phyloP scores from a whole-genome alignment of 2,888 invertebrate genomes.

The Dynastes grantii region DNA sequence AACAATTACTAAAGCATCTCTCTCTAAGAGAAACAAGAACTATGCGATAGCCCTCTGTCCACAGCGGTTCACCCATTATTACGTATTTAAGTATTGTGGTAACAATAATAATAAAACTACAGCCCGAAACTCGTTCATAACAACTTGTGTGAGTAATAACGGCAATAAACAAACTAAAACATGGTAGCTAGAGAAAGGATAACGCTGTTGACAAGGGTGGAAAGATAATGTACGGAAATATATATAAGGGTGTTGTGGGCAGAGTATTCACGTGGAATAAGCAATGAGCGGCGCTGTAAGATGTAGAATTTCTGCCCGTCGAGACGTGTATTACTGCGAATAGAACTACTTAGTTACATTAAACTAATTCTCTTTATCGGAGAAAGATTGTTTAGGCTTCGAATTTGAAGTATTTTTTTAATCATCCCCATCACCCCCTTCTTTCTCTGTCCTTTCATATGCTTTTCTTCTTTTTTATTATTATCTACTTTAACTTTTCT shows the following conservation, averaged over 20 bases:
- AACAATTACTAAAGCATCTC: too few relatives aligned
- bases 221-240: constrained; percentile 33
- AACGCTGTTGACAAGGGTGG: constrained; percentile 22
- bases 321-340: background rate
- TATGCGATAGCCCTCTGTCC: too few relatives aligned
- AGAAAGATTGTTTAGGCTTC: too few relatives aligned
- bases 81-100: too few relatives aligned
- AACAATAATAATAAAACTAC: constrained; percentile 25
- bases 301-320: constrained; percentile 8
- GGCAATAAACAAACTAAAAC: constrained; percentile 25
- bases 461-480: too few relatives aligned
- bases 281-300: constrained; percentile 4
- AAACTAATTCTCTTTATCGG: too few relatives aligned
- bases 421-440: too few relatives aligned
- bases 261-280: constrained; percentile 27
- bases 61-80: too few relatives aligned
- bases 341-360: background rate
- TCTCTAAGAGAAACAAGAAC: too few relatives aligned
- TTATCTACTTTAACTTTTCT: too few relatives aligned
- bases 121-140: constrained; percentile 13
- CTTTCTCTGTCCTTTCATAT: too few relatives aligned
- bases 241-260: constrained; percentile 19
- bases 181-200: constrained; percentile 3
- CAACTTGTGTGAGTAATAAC: constrained; percentile 22
- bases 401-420: too few relatives aligned